Base-by-base conservation (phyloP, 1,140 invertebrate species). In the Vanessa tameamea region DNA sequence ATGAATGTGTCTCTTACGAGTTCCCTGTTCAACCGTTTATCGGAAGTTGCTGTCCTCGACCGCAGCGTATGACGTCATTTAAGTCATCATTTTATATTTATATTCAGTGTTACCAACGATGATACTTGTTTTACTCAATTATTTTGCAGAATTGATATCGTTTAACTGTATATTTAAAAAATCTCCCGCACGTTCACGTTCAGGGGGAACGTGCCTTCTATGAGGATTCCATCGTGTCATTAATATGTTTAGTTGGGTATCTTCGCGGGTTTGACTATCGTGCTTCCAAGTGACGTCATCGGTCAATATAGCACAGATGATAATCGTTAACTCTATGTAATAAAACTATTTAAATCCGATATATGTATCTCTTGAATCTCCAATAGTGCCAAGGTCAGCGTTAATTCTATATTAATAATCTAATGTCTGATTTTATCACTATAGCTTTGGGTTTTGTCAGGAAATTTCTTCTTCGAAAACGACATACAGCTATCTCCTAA, bases 31-130 rank as follows among this genome's bases (percentile, higher is more conserved):
- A 57, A 65, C 8, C 55, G 47, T 47, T 71, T 70, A 61, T 67
- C 61, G 65, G 47, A 73, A 61, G 47, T 47, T 67, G 73, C 14
- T 48, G 64, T 59, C 73, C 68, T 75, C 64, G 73, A 37, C 23
- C 53, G 31, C 12, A 15, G 26, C 51, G 23, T 20, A 31, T 75
- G 73, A 75, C 73, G 68, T 75, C 73, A 71, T 53, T 37, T 31
- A 51, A 71, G 53, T 51, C 61, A 64, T n/a, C 47, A 59, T 71
- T 71, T 71, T 15, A 47, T 64, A 63, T 64, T 43, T 71, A 47
- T 47, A 47, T 71, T 31, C 51, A 53, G 50, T 64, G 64, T 43
- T 47, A 53, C 20, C 47, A 6, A 64, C 13, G 15, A 43, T 37
- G 2, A 37, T 43, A 43, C 37, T 43, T 11, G 37, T 43, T 43